These are phyloP conservation scores for Papilio polyxenes DNA, from an alignment of 1,140 invertebrate species.

Conservation along the genomic window DNA sequence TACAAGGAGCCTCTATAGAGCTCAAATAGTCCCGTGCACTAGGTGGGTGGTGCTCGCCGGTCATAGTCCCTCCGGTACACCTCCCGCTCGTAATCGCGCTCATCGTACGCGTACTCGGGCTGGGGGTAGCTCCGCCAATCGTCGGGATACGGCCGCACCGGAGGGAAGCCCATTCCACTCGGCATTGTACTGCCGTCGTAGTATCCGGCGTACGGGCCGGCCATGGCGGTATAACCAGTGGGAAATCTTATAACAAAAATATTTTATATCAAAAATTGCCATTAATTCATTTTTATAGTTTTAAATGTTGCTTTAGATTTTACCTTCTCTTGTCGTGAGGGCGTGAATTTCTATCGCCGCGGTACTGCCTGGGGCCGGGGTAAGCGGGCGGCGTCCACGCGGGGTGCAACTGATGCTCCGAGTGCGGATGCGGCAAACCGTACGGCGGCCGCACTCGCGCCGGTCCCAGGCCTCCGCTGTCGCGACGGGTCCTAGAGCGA, in stretches of 20 bases:
- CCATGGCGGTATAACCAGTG: constrained; percentile 60
- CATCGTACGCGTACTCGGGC: constrained; percentile 70
- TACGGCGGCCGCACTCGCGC: constrained; percentile 59
- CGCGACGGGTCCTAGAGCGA: constrained; percentile 70
- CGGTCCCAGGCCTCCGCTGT: constrained; percentile 66
- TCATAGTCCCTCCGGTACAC: constrained; percentile 75
- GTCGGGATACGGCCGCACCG: constrained; percentile 67
- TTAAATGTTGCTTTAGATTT: constrained; percentile 14
- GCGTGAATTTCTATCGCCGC: constrained; percentile 68
- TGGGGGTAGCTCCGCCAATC: constrained; percentile 73
- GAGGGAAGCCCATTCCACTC: constrained; percentile 69
- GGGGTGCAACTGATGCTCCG: constrained; percentile 56
- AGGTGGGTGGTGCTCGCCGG: constrained; percentile 71
- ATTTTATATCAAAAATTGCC: too few species aligned
- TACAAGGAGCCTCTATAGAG: constrained; percentile 50
- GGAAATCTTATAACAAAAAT: constrained; percentile 55
- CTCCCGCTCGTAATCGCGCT: constrained; percentile 73
- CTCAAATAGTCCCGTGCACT: constrained; percentile 48
- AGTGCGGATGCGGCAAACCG: constrained; percentile 57
- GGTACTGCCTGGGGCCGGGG: constrained; percentile 70
- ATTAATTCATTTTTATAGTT: not conserved
- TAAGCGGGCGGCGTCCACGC: constrained; percentile 72
- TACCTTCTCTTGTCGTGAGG: constrained; percentile 77
- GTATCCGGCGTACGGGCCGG: constrained; percentile 63
- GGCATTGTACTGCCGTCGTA: constrained; percentile 66